Base-by-base conservation (phyloP, 2,888 invertebrate genomes). In the Amiota mariae region DNA sequence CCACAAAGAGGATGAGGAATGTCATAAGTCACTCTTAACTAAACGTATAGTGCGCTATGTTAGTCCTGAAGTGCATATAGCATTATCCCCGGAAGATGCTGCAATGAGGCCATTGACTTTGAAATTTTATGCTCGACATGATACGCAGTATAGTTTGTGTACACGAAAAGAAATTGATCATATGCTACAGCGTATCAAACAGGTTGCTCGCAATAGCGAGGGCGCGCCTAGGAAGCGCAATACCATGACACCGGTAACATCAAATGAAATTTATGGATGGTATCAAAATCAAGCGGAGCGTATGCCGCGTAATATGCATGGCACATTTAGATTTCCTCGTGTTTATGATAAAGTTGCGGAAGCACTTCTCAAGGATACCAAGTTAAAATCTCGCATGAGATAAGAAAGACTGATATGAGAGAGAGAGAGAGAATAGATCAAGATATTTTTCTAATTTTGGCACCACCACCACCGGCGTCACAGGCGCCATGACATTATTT, bases 191-290 rank as follows among this genome's bases (percentile, higher is more conserved):
- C 77, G 47, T 71, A 75, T 13, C 2, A 63, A 36, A 18, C 20
- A 54, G 12, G 12, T 20, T 51, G 18, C n/a, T 20, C 67, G 51
- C 12, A 18, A 49, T 24, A 20, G 36, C 48, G 20, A 15, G 1
- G 51, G 15, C 8, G 15, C n/a, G 18, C n/a, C 2, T 10, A 36
- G 4, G 12, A 79, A 81, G 13, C 80, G 77, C 47, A 2, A 6
- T 6, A 71, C 71, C 12, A 80, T 81, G 6, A 36, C 76, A 61
- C 85, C 85, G 3, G 71, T 78, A 61, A 86, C 85, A 0, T 73
- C 72, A 24, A 84, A 83, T 71, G 87, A 85, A 73, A 73, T 78
- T 2, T 85, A 85, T 70, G 85, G 85, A 57, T 85, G 85, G 87
- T 81, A 85, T 63, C 75, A 79, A 8, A 73, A 82, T 72, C 77